A percentile compares a stretch with the other conserved stretches of the same genome.
Evolutionary conservation across 2,797 vertebrate genomes (phyloP).

Genomic region (Luscinia luscinia): DNA sequence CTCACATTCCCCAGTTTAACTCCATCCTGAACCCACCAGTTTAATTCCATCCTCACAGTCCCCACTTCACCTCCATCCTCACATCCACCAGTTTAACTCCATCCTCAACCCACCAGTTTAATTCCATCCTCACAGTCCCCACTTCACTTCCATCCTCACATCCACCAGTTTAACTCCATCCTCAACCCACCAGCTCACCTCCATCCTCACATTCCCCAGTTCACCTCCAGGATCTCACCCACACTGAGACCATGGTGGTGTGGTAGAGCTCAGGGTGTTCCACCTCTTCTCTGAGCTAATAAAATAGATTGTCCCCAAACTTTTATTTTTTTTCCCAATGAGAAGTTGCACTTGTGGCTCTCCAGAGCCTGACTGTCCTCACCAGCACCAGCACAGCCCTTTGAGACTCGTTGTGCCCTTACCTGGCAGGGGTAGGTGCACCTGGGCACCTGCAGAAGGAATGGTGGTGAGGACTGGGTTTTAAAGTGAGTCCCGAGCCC

Average conservation of each 20-base stretch:
- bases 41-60: background rate
- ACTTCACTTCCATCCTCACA: background rate
- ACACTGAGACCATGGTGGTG: rapidly evolving
- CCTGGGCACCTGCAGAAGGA: background rate
- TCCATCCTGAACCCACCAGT: background rate
- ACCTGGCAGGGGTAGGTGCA: rapidly evolving
- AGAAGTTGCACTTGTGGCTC: background rate
- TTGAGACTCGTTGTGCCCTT: background rate
- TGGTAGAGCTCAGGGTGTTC: rapidly evolving
- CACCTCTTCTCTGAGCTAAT: background rate
- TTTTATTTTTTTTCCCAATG: rapidly evolving
- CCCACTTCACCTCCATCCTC: background rate
- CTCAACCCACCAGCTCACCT: background rate
- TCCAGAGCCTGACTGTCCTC: rapidly evolving
- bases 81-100: rapidly evolving
- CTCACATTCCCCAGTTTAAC: rapidly evolving
- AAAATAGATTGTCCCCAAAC: background rate
- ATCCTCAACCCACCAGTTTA: rapidly evolving
- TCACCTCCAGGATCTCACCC: background rate
- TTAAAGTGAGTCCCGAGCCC: background rate
- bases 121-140: background rate
- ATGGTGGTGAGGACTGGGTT: background rate
- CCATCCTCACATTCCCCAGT: background rate
- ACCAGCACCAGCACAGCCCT: rapidly evolving
- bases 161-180: rapidly evolving